Evolutionary conservation across 2,888 invertebrate species (phyloP), one percentile per base, ranked within the genome.

Genomic region (Pammene aurita): DNA sequence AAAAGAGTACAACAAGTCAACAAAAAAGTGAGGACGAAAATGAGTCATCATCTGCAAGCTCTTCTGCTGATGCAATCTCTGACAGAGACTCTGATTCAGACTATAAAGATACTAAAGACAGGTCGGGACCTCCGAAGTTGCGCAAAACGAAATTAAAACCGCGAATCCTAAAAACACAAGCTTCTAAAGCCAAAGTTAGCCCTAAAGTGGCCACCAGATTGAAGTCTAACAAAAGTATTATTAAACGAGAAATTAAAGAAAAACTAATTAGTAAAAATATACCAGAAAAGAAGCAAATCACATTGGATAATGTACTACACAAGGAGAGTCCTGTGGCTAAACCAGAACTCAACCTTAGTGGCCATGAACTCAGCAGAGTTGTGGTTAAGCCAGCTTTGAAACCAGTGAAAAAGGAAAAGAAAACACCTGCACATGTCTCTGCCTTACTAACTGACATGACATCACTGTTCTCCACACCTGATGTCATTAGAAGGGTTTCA

Each of bases 391-490:
- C 87, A 66, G 76, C 80, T 63, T 81, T 84, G 54, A 92, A 91
- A 76, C 72, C 81, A 26, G 72, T 83, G 9, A 92, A 88, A 74
- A 93, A 90, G 76, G 94, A 93, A 71, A 93, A 94, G 72, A 95
- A 95, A 81, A 93, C 94, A 41, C 94, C 95, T 16, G 93, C 94
- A 14, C 94, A 94, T 79, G 89, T 94, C 56, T 93, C 93, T 66
- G 93, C 85, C 74, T 86, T 89, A 76, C 86, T 93, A 50, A 88
- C 92, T 44, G 94, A 94, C 79, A 94, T 94, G 93, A 94, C 96
- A 69, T 95, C 96, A 46, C 85, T 96, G 69, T 96, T 96, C 83
- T 96, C 96, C 7, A 95, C 96, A 52, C 96, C 96, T 18, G 96
- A 96, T 90, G 96, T 96, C 65, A 96, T 96, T 69, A 92, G 96